Evolutionary conservation across 2,113 vertebrate genomes (phyloP).

Genomic region (Plotosus lineatus): DNA sequence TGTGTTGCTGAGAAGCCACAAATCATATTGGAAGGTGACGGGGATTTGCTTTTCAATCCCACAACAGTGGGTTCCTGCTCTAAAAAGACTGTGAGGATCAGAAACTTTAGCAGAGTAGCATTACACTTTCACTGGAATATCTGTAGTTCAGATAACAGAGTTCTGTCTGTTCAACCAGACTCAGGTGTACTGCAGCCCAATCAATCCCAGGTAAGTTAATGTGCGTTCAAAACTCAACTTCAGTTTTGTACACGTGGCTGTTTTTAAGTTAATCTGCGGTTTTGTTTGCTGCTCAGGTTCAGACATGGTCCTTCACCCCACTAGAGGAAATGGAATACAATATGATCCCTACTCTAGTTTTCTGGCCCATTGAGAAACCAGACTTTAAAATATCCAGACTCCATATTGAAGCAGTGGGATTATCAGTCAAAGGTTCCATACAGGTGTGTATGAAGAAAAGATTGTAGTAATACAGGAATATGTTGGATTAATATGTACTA

Average conservation of each 20-base stretch:
- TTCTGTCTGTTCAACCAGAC: constrained; percentile 78
- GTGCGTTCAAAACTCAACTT: neutral
- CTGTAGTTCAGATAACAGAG: constrained; percentile 61
- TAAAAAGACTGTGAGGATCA: constrained; percentile 71
- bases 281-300: constrained; percentile 70
- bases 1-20: constrained; percentile 72
- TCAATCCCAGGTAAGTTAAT: constrained; percentile 76
- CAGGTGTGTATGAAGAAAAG: constrained; percentile 62
- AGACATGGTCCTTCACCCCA: constrained; percentile 87
- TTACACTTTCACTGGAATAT: constrained; percentile 86
- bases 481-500: too few relatives aligned
- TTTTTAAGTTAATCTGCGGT: constrained; percentile 3
- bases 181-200: constrained; percentile 81
- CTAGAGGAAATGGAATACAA: constrained; percentile 73
- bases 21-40: constrained; percentile 75
- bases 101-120: constrained; percentile 78
- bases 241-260: neutral
- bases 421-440: constrained; percentile 71
- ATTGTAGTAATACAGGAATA: neutral
- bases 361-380: constrained; percentile 71
- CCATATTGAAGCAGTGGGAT: constrained; percentile 74
- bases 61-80: constrained; percentile 75
- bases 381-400: constrained; percentile 61
- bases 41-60: constrained; percentile 83
- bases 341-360: constrained; percentile 71